Evolutionary conservation across 1,140 invertebrate genomes (phyloP), one percentile per base, ranked within the genome.

Genomic region (Drosophila lacteicornis): DNA sequence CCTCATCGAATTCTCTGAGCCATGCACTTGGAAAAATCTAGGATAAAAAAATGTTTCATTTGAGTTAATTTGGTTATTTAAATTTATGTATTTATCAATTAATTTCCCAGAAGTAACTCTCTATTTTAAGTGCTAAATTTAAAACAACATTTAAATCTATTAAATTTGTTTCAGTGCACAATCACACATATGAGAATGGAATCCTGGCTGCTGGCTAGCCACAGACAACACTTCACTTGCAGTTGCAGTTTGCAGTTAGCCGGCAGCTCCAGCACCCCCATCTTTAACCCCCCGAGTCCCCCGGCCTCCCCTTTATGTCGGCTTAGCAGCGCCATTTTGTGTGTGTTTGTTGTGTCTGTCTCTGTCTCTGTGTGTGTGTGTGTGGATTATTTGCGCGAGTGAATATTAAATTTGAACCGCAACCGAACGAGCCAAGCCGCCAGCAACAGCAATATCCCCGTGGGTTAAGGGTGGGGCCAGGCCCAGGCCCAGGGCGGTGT

Each of bases 341-440:
- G 71, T 80, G 82, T 83, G 84, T 78, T 75, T 81, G 82, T 84
- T 77, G 38, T 40, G 49, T 62, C 50, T 47, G 79, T 61, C 27
- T 15, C n/a, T 17, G 66, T 13, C 19, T 22, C 2, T 25, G 13
- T 50, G 7, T 49, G n/a, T 40, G 38, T 65, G 59, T 86, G 79
- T 74, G 74, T 88, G 84, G 85, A 87, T 87, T 87, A 87, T 87
- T 87, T 88, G 84, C 85, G 84, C 84, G 80, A 88, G 84, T 87
- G 84, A 87, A 88, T 87, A 87, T 88, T 87, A 87, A 87, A 87
- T 87, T 87, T 88, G 84, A 88, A 84, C 84, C 84, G 85, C 84
- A 87, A 83, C 80, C 84, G 84, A 87, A 88, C 80, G 80, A 88
- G 77, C 66, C 73, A 82, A 79, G 75, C 80, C 77, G 80, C 71